A percentile compares a stretch with the other conserved stretches of the same genome.
phyloP scores from a whole-genome alignment of 2,113 vertebrate genomes.

The Sylvietta virens region DNA sequence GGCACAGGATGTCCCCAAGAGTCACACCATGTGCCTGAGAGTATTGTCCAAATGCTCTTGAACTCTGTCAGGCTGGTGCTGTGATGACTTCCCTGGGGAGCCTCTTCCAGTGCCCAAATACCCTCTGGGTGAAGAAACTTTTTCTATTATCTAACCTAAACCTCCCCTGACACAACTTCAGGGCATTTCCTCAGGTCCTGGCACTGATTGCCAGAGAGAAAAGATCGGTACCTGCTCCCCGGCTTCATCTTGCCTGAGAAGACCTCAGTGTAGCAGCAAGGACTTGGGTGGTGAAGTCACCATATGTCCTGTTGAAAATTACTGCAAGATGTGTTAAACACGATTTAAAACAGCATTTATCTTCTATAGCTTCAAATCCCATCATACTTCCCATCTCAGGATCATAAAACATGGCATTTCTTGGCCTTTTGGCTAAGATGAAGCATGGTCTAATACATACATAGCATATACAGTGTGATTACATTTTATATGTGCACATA shows the following conservation, averaged over 20 bases:
- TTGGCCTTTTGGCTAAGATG: not conserved
- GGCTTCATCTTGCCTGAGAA: not conserved
- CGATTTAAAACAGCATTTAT: not conserved
- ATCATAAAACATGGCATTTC: not conserved
- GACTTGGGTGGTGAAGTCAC: fast-evolving
- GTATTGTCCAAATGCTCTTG: not conserved
- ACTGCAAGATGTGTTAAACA: not conserved
- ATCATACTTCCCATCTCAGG: not conserved
- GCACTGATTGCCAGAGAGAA: not conserved
- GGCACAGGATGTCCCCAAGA: not conserved
- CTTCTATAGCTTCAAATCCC: too few relatives aligned
- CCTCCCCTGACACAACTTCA: not conserved
- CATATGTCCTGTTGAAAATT: fast-evolving
- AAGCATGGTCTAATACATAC: not conserved
- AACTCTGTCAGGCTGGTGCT: not conserved
- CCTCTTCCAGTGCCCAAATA: not conserved
- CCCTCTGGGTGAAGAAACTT: not conserved
- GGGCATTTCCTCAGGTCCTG: not conserved
- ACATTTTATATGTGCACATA: not conserved
- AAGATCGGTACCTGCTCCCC: not conserved
- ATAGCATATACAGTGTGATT: not conserved
- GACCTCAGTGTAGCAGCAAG: not conserved
- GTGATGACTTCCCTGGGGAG: not conserved
- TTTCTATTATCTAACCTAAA: not conserved
- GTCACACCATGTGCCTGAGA: not conserved